These are phyloP conservation scores for Orthosia gracilis DNA, from an alignment of 2,888 invertebrate species.

Conservation along the genomic window DNA sequence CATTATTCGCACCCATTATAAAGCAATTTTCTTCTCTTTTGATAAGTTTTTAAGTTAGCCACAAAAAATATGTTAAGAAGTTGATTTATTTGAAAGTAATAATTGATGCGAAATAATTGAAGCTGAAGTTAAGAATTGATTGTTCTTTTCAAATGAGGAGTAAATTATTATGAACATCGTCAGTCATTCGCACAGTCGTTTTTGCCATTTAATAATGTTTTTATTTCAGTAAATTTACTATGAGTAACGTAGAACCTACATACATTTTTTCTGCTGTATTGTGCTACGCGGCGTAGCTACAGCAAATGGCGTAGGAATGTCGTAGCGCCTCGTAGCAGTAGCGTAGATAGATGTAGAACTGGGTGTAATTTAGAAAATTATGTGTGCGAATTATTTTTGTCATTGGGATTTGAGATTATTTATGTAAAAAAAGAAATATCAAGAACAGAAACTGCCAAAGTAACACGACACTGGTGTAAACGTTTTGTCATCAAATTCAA, in stretches of 20 bases:
- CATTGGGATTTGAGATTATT: not conserved
- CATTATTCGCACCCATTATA: constrained; percentile 10
- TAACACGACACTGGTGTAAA: not conserved
- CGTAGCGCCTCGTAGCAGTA: not conserved
- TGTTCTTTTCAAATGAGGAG: not conserved
- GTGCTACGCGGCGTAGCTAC: constrained; percentile 7
- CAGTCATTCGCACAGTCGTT: not conserved
- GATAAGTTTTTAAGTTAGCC: not conserved
- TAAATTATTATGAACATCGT: not conserved
- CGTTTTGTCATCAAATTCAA: not conserved
- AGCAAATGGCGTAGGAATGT: not conserved
- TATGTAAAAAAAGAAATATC: not conserved
- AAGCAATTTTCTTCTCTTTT: constrained; percentile 16
- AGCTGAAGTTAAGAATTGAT: not conserved
- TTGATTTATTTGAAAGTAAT: not conserved
- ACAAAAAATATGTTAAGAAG: not conserved
- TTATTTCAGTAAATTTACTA: not conserved
- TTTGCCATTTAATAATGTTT: not conserved
- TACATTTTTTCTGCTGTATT: not conserved
- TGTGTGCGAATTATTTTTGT: too few relatives aligned
- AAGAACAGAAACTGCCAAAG: not conserved
- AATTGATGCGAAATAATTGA: not conserved
- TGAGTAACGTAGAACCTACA: not conserved
- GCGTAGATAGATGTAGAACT: not conserved
- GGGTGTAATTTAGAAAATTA: too few relatives aligned